Evolutionary conservation across 2,113 vertebrate species (phyloP).

Genomic region (Anas platyrhynchos): DNA sequence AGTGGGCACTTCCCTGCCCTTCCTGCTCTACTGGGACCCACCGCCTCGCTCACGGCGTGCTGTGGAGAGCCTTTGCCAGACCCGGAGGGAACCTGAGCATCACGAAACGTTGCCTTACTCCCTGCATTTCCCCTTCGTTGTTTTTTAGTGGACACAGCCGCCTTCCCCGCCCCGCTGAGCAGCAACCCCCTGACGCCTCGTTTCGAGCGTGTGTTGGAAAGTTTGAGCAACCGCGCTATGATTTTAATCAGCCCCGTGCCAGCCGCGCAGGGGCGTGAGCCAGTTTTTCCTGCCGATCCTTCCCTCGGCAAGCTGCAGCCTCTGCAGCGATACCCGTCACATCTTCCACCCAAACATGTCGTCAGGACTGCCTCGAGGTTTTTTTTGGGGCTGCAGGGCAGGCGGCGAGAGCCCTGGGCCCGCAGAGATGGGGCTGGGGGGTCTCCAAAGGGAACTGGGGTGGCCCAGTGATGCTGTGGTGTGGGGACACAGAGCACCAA

Average conservation of each 20-base stretch:
- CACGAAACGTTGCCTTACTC: accelerated
- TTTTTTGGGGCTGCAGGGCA: neutral
- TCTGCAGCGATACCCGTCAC: neutral
- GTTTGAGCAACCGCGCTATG: neutral
- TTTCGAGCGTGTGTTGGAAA: neutral
- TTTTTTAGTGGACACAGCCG: neutral
- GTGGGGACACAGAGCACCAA: neutral
- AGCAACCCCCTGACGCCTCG: neutral
- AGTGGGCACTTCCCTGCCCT: neutral
- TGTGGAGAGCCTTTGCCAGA: accelerated
- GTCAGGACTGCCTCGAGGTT: neutral
- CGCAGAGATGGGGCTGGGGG: too few species aligned
- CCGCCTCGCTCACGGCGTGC: neutral
- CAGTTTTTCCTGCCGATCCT: slow-evolving; percentile 11
- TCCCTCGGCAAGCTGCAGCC: accelerated
- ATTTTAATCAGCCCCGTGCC: neutral
- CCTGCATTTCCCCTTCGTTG: neutral
- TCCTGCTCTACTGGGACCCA: neutral
- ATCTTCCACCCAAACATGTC: slow-evolving; percentile 6
- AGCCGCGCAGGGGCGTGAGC: neutral
- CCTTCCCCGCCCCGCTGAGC: accelerated
- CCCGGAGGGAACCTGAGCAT: accelerated
- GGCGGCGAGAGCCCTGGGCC: too few species aligned
- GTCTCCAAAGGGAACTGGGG: too few species aligned
- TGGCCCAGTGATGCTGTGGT: too few species aligned